Percentiles rank a stretch among this genome's conserved stretches.
These are phyloP conservation scores for Esox lucius DNA, from an alignment of 2,797 vertebrate species.

Conservation along the genomic window DNA sequence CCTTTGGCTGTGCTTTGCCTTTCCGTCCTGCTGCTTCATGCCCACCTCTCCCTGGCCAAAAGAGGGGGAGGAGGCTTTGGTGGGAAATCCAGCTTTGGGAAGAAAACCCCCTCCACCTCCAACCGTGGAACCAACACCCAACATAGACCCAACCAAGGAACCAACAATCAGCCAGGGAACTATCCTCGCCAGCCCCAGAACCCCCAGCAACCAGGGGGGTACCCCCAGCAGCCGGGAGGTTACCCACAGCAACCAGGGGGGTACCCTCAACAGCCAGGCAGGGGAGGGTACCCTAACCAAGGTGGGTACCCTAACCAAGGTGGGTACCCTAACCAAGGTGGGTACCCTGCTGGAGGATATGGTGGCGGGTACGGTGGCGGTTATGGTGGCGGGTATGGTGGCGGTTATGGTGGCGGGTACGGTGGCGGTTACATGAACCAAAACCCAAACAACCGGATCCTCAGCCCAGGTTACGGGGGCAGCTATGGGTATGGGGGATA, in stretches of 20 bases:
- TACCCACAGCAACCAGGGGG: constrained; percentile 20
- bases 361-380: constrained; percentile 21
- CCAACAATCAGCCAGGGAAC: constrained; percentile 37
- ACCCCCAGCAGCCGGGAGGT: constrained; percentile 25
- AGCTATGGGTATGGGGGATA: constrained; percentile 59
- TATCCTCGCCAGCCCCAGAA: constrained; percentile 34
- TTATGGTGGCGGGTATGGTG: constrained; percentile 42
- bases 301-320: constrained; percentile 10
- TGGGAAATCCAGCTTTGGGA: constrained; percentile 33
- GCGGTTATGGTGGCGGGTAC: constrained; percentile 42
- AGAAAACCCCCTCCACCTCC: constrained; percentile 26
- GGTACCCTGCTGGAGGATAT: constrained; percentile 22
- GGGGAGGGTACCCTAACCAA: constrained; percentile 12
- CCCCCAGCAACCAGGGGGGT: constrained; percentile 34
- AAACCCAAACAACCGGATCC: constrained; percentile 71
- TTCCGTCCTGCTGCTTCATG: constrained; percentile 35
- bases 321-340: constrained; percentile 8
- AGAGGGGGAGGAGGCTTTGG: constrained; percentile 25
- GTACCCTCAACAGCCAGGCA: constrained; percentile 28
- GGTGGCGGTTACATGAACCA: constrained; percentile 60
- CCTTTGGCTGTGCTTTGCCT: constrained; percentile 32
- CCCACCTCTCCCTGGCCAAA: constrained; percentile 36
- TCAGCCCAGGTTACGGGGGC: constrained; percentile 68
- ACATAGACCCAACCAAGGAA: constrained; percentile 38
- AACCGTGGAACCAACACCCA: constrained; percentile 23